phyloP scores from a whole-genome alignment of 2,797 vertebrate genomes.

The Sardinella longiceps region DNA sequence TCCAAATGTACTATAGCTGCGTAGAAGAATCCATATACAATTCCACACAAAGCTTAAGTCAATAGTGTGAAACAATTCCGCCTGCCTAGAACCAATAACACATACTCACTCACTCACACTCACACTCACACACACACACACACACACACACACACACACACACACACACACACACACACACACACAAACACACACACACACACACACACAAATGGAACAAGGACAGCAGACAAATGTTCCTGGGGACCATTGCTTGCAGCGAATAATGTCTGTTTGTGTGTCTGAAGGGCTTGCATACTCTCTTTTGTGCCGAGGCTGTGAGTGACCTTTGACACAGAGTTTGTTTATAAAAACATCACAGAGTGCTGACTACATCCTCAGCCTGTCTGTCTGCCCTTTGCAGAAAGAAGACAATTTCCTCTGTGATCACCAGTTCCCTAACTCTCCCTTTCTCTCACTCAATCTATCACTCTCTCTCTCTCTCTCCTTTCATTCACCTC shows the following conservation, averaged over 20 bases:
- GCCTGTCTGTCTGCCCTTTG: not conserved
- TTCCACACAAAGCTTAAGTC: not conserved
- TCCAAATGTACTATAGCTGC: not conserved
- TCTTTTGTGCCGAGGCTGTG: not conserved
- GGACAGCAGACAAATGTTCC: not conserved
- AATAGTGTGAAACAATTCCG: not conserved
- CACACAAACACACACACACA: conserved; percentile 6
- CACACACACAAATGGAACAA: not conserved
- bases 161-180: too few relatives aligned
- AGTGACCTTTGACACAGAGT: not conserved
- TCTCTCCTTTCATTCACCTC: not conserved
- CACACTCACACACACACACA: too few relatives aligned
- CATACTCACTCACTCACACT: too few relatives aligned
- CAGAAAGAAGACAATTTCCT: not conserved
- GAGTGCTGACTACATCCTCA: not conserved
- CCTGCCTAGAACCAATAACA: conserved; percentile 15
- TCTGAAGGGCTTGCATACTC: not conserved
- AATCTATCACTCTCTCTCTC: not conserved
- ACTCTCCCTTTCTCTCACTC: not conserved
- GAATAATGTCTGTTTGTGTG: not conserved
- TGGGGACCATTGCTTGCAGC: not conserved
- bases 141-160: not conserved
- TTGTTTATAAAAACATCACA: conserved; percentile 13
- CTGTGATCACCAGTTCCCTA: not conserved
- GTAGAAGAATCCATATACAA: not conserved